phyloP scores from a whole-genome alignment of 2,113 vertebrate species.

The Terrapene triunguis region DNA sequence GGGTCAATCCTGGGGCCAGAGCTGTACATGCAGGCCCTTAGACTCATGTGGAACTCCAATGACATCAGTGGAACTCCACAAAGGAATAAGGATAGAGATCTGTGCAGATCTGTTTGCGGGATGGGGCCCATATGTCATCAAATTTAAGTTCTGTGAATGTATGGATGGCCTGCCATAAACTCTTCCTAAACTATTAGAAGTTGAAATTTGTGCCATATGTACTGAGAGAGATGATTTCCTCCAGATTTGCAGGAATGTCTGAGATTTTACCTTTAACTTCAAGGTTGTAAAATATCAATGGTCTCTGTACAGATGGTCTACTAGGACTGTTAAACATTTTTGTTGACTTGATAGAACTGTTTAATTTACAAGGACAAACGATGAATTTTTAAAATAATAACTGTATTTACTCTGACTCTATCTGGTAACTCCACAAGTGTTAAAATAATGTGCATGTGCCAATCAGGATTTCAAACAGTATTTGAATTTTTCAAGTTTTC shows the following conservation, averaged over 20 bases:
- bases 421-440: too few relatives aligned
- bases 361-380: background rate
- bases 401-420: background rate
- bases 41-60: background rate
- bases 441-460: too few relatives aligned
- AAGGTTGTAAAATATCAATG: background rate
- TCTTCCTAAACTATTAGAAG: background rate
- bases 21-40: background rate
- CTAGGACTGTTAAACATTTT: background rate
- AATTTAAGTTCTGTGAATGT: background rate
- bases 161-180: background rate
- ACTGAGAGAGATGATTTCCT: background rate
- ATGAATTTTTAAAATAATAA: background rate
- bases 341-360: background rate
- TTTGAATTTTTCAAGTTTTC: background rate
- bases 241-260: background rate
- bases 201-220: background rate
- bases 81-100: background rate
- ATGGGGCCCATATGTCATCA: background rate
- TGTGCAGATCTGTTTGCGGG: background rate
- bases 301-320: too few relatives aligned
- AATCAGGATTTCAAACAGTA: background rate
- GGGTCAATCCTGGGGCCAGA: background rate
- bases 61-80: background rate
- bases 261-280: background rate